phyloP scores from a whole-genome alignment of 2,888 invertebrate species.

The Stratiomys singularior region DNA sequence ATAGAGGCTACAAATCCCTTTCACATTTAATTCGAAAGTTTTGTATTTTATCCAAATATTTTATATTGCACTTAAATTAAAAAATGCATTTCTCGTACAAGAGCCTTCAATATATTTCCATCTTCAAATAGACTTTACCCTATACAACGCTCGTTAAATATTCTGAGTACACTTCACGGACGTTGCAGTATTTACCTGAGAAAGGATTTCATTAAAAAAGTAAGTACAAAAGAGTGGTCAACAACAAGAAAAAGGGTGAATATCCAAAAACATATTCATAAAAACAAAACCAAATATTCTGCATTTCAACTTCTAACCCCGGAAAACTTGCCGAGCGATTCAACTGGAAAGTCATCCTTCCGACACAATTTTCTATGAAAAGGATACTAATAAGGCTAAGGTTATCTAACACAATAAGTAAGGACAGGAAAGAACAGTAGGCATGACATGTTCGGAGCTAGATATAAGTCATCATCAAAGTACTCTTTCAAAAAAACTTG shows the following conservation, averaged over 20 bases:
- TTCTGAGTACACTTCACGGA: slow-evolving; percentile 17
- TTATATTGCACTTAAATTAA: too few relatives aligned
- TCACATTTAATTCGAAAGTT: too few relatives aligned
- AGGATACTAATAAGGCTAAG: slow-evolving; percentile 38
- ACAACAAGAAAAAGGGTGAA: not conserved
- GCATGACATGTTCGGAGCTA: not conserved
- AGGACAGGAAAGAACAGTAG: not conserved
- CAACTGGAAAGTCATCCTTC: not conserved
- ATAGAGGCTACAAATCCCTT: too few relatives aligned
- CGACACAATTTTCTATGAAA: slow-evolving; percentile 3
- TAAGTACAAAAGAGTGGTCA: slow-evolving; percentile 17
- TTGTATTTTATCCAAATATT: too few relatives aligned
- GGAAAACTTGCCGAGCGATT: not conserved
- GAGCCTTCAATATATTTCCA: too few relatives aligned
- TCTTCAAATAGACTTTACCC: too few relatives aligned
- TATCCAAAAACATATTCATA: not conserved
- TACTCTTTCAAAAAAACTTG: not conserved
- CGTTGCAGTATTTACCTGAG: not conserved
- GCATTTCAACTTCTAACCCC: not conserved
- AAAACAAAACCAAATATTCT: not conserved
- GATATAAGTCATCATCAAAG: slow-evolving; percentile 13
- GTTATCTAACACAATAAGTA: not conserved
- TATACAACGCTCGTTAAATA: not conserved
- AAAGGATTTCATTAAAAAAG: slow-evolving; percentile 3
- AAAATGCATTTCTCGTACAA: too few relatives aligned